These are phyloP conservation scores for Uropsilus gracilis DNA, from an alignment of 2,113 vertebrate species.

Conservation along the genomic window DNA sequence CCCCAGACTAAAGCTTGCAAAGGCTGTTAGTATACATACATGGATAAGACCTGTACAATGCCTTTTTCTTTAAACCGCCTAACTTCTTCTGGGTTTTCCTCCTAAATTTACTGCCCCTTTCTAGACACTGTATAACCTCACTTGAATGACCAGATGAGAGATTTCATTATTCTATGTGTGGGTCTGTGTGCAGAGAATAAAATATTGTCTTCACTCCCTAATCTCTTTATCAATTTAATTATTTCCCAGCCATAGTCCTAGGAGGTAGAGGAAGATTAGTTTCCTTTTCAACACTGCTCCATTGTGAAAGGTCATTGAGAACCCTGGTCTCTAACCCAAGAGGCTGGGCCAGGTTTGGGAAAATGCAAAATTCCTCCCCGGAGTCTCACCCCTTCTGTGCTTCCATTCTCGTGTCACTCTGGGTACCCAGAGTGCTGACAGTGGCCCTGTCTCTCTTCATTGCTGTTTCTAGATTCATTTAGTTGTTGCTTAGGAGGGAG, in stretches of 20 bases:
- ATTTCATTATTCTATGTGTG: background rate
- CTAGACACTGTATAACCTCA: background rate
- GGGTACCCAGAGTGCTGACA: background rate
- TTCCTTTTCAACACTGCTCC: background rate
- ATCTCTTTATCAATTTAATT: no score
- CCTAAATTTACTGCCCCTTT: background rate
- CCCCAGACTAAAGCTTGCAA: background rate
- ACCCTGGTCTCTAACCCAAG: background rate
- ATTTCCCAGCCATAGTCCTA: background rate
- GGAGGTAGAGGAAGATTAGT: background rate
- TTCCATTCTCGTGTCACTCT: background rate
- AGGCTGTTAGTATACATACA: background rate
- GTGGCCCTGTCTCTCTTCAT: fast-evolving
- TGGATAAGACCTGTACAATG: background rate
- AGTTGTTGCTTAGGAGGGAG: background rate
- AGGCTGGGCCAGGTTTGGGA: background rate
- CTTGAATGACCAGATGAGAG: background rate
- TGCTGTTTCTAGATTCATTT: background rate
- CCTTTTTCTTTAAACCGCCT: background rate
- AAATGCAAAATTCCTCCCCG: background rate
- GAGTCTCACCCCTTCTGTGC: background rate
- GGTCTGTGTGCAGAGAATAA: background rate
- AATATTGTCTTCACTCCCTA: background rate
- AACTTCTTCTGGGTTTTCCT: background rate
- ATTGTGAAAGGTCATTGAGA: background rate